Conservation (phyloP, 1,140 invertebrate genomes). For the Ooceraea biroi region DNA sequence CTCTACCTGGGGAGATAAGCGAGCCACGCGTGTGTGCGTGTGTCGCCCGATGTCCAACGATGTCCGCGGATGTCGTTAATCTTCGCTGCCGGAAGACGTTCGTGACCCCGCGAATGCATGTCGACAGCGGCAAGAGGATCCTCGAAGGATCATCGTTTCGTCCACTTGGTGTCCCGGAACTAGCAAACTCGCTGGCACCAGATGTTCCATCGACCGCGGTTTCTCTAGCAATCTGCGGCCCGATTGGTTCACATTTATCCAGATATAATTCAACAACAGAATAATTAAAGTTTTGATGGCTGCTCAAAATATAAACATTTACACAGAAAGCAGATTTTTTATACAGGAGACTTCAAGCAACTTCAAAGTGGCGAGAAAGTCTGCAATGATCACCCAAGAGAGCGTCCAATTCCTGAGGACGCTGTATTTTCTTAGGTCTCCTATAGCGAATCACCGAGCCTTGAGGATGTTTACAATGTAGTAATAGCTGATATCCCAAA, state of each 20-base stretch:
- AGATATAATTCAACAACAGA: too few relatives aligned
- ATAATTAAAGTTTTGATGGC: too few relatives aligned
- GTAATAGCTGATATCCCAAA: not conserved
- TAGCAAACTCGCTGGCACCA: not conserved
- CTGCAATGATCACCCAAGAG: not conserved
- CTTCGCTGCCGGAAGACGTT: constrained; percentile 50
- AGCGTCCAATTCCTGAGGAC: not conserved
- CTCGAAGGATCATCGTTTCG: constrained; percentile 44
- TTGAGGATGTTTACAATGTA: not conserved
- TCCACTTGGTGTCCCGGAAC: constrained; percentile 11
- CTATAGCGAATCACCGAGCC: not conserved
- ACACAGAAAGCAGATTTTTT: not conserved
- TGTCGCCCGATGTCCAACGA: constrained; percentile 3
- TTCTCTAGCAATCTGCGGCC: not conserved
- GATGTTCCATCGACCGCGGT: not conserved
- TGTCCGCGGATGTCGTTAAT: constrained; percentile 39
- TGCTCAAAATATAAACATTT: too few relatives aligned
- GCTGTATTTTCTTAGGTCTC: constrained; percentile 24
- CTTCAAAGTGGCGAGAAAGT: not conserved
- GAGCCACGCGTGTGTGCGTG: not conserved
- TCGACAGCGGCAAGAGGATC: not conserved
- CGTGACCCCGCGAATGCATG: constrained; percentile 30
- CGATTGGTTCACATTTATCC: too few relatives aligned
- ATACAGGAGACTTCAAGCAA: too few relatives aligned
- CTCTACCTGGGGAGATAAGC: constrained; percentile 31